Evolutionary conservation across 2,113 vertebrate genomes (phyloP), one percentile per base, ranked within the genome.

Genomic region (Triplophysa tibetana): DNA sequence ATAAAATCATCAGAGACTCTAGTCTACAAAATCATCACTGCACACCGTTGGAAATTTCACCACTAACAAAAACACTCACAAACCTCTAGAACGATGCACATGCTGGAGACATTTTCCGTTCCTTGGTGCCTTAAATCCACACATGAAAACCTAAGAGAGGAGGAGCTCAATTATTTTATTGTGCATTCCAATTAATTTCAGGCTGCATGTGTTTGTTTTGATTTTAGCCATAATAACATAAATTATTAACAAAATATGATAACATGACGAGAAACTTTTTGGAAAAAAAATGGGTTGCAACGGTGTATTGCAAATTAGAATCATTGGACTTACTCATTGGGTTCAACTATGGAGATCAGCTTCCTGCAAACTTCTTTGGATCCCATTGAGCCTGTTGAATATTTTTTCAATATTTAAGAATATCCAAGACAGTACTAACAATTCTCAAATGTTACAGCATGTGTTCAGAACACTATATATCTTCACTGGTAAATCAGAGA

Each of bases 1-100:
- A 88, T 45, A 14, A 58, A 52, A 16, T 79, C n/a, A 60, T 85
- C 87, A 88, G 87, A 84, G 84, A 85, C 84, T 86, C 84, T 88
- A 86, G 82, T 86, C 84, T 83, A 70, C 4, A 8, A 75, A 74
- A 79, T 84, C 81, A 75, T 86, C 80, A 85, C 48, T 16, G 78
- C 83, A 81, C 77, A 82, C 2, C 8, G 23, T 7, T 10, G 13
- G 13, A 17, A 45, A 73, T 52, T n/a, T 21, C 9, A 76, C 19
- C 10, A 66, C 21, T 17, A 8, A 9, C 29, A 10, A 21, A 63
- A 63, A 29, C 16, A 26, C 48, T 38, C 8, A 58, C 48, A 10
- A 48, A 70, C 66, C 23, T 63, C 9, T 14, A 33, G 19, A 11
- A 9, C 24, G 26, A 24, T 16, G 38, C 11, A 4, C 24, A 17